A percentile compares a stretch with the other conserved stretches of the same genome.
phyloP scores from a whole-genome alignment of 2,888 invertebrate genomes.

The Caenorhabditis sinica region DNA sequence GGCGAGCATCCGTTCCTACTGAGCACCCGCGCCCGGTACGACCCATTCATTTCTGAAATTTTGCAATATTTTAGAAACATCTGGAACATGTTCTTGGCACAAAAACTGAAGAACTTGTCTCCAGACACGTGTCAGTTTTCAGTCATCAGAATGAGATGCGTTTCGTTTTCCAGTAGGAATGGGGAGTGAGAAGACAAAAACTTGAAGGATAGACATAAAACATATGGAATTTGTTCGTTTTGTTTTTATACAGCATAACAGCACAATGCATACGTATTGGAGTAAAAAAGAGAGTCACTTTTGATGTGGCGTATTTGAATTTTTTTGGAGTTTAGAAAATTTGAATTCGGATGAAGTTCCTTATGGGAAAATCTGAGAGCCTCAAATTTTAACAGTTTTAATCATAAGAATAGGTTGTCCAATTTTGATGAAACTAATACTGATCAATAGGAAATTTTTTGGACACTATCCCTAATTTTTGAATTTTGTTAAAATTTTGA shows the following conservation, averaged over 20 bases:
- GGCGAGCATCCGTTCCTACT: slow-evolving; percentile 72
- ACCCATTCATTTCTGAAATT: slow-evolving; percentile 72
- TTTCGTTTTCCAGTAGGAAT: not conserved
- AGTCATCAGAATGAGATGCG: slow-evolving; percentile 19
- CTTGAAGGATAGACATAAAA: slow-evolving; percentile 17
- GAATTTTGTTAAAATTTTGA: too few relatives aligned
- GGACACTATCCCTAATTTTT: too few relatives aligned
- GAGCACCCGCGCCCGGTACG: slow-evolving; percentile 69
- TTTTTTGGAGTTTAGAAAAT: not conserved
- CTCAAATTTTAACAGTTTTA: too few relatives aligned
- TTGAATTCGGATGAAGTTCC: not conserved
- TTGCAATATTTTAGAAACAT: not conserved
- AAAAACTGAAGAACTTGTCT: not conserved
- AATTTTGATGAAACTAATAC: too few relatives aligned
- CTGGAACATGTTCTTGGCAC: not conserved
- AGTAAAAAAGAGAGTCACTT: not conserved
- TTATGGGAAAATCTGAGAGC: not conserved
- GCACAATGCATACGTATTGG: slow-evolving; percentile 1
- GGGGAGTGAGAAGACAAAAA: slow-evolving; percentile 2
- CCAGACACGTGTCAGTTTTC: slow-evolving; percentile 14
- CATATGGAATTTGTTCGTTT: not conserved
- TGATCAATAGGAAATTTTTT: too few relatives aligned
- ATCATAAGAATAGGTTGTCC: too few relatives aligned
- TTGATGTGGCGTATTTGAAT: slow-evolving; percentile 7
- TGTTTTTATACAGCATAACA: too few relatives aligned